These are phyloP conservation scores for Thermophis baileyi DNA, from an alignment of 2,113 vertebrate species.

Conservation along the genomic window DNA sequence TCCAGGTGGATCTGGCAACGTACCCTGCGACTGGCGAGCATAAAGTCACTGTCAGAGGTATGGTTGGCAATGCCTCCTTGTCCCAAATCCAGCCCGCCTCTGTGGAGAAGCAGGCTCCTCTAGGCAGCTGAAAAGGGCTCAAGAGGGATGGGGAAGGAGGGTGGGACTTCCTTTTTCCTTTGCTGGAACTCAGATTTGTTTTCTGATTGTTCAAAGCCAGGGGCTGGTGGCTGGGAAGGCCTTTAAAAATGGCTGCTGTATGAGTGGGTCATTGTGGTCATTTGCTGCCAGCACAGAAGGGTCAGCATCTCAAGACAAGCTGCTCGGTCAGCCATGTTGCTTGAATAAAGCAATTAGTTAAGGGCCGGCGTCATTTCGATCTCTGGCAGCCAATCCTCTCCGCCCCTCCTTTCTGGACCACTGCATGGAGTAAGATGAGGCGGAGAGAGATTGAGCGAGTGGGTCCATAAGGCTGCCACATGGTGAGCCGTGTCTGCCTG, in stretches of 20 bases:
- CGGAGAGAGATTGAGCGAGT: neutral
- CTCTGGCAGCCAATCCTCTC: neutral
- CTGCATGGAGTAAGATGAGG: neutral
- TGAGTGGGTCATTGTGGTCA: neutral
- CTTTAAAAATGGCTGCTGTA: neutral
- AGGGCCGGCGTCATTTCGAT: neutral
- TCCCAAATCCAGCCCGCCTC: neutral
- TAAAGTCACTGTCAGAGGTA: slow-evolving; percentile 96
- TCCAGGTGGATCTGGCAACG: slow-evolving; percentile 89
- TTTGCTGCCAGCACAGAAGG: neutral
- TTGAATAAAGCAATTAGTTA: neutral
- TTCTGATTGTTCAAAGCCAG: neutral
- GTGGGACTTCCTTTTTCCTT: neutral
- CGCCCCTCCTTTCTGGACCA: neutral
- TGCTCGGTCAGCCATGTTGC: neutral
- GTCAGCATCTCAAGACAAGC: neutral
- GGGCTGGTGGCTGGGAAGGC: neutral
- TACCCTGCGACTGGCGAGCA: slow-evolving; percentile 93
- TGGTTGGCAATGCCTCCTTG: slow-evolving; percentile 11
- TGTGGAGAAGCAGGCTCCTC: neutral
- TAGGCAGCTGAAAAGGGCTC: neutral
- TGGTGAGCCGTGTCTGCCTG: neutral
- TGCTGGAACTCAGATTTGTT: neutral
- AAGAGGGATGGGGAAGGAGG: neutral
- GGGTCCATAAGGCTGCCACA: neutral